Conservation (phyloP, 1,140 invertebrate species). For the Macrocentrus cingulum region DNA sequence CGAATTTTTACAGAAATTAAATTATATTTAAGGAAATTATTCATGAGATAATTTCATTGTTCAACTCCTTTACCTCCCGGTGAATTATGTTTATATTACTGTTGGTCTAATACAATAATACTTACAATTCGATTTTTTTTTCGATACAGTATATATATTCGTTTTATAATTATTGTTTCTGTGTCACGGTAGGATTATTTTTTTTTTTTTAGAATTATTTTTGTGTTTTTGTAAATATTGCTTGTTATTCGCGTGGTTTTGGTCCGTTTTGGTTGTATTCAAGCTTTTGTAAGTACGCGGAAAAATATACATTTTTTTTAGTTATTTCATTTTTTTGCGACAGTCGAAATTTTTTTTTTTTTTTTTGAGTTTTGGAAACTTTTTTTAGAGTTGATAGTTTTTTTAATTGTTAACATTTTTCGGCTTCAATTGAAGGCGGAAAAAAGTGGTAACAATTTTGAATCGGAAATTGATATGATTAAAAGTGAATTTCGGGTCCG, state of each 20-base stretch:
- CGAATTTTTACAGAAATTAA: constrained; percentile 43
- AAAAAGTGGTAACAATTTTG: no score
- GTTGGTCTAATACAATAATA: not conserved
- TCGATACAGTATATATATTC: no score
- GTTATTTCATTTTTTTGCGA: no score
- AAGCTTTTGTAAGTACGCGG: not conserved
- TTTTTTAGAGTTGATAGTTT: no score
- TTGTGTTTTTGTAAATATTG: not conserved
- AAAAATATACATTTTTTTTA: not conserved
- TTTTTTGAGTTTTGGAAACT: no score
- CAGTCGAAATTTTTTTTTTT: no score
- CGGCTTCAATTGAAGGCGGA: no score
- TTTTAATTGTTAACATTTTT: no score
- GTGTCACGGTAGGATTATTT: not conserved
- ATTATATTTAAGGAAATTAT: constrained; percentile 7
- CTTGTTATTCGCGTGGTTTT: constrained; percentile 11
- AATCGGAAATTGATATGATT: no score
- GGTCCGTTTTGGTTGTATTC: constrained; percentile 10
- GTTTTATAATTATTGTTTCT: not conserved
- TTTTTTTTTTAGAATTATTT: constrained; percentile 8
- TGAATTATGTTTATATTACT: not conserved
- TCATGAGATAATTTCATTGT: constrained; percentile 10
- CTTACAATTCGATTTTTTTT: not conserved
- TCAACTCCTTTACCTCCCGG: constrained; percentile 7
- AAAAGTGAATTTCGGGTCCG: no score